These are phyloP conservation scores for Cairina moschata DNA, from an alignment of 2,113 vertebrate species.

Conservation along the genomic window DNA sequence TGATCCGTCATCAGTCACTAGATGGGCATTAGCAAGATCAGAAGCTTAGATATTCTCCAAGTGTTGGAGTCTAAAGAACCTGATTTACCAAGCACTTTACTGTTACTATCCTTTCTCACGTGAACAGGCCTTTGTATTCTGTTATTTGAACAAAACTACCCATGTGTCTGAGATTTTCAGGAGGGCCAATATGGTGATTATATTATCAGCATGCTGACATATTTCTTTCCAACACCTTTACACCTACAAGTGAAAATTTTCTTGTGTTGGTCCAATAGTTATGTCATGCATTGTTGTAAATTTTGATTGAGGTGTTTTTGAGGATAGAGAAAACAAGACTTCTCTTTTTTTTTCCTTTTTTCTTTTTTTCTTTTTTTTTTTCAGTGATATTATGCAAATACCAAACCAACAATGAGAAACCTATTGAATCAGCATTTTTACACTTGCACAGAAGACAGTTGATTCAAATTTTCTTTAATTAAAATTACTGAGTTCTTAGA, in stretches of 20 bases:
- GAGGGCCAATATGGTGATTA: not conserved
- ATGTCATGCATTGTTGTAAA: not conserved
- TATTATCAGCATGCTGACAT: not conserved
- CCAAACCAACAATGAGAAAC: not conserved
- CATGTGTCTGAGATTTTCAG: not conserved
- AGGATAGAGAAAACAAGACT: fast-evolving
- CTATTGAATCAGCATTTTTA: not conserved
- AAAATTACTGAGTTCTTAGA: not conserved
- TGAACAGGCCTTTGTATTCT: not conserved
- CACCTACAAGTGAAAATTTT: not conserved
- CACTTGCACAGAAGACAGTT: not conserved
- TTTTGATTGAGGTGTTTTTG: not conserved
- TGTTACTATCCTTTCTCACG: not conserved
- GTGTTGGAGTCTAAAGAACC: not conserved
- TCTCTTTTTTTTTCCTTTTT: not conserved
- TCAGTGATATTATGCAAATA: not conserved
- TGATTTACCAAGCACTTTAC: not conserved
- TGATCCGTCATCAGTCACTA: not conserved
- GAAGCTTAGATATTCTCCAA: not conserved
- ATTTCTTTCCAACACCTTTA: not conserved
- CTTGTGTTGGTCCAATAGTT: not conserved
- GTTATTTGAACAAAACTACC: not conserved
- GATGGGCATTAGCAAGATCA: not conserved
- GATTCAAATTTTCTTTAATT: not conserved
- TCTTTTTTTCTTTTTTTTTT: not conserved